Evolutionary conservation across 2,113 vertebrate genomes (phyloP), one percentile per base, ranked within the genome.

Genomic region (Falco punctatus): DNA sequence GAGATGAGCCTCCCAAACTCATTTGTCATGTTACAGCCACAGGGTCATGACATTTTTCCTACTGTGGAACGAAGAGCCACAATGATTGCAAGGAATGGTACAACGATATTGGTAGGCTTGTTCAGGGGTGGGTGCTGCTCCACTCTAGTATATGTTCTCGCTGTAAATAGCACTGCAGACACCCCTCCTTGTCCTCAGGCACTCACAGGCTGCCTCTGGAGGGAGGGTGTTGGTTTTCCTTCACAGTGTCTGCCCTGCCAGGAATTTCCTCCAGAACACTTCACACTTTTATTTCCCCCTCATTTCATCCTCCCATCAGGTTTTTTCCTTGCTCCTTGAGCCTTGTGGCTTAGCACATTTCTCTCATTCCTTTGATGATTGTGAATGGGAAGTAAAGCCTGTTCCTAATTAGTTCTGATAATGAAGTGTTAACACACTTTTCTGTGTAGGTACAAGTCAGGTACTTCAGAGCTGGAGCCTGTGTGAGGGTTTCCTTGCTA

Each of bases 381-480:
- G 65, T 94, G 83, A 88, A 84, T 96, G 94, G 92, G 94, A 96
- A 96, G 90, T 95, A 74, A 80, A 91, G 66, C 62, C 72, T 96
- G 91, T 95, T 97, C 78, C 95, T 97, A 97, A 97, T 97, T 96
- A 96, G 77, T 97, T 96, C 89, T 90, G 79, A 90, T 96, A 97
- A 94, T 95, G 73, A 95, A 92, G 92, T 97, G 90, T 90, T 96
- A 97, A 97, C 22, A 0, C 57, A 88, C 77, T 95, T 94, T 92
- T 42, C 87, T 96, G 42, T 66, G 44, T 93, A 81, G 92, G 87
- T 96, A 72, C 55, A 78, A 83, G 83, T 91, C 62, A 64, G 86
- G 91, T 90, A 64, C 78, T 90, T 94, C 61, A 78, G 79, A 67
- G 27, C 72, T 71, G 69, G 59, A 96, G 55, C 48, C 64, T 70